Evolutionary conservation across 2,888 invertebrate species (phyloP).

Genomic region (Eristalis pertinax): DNA sequence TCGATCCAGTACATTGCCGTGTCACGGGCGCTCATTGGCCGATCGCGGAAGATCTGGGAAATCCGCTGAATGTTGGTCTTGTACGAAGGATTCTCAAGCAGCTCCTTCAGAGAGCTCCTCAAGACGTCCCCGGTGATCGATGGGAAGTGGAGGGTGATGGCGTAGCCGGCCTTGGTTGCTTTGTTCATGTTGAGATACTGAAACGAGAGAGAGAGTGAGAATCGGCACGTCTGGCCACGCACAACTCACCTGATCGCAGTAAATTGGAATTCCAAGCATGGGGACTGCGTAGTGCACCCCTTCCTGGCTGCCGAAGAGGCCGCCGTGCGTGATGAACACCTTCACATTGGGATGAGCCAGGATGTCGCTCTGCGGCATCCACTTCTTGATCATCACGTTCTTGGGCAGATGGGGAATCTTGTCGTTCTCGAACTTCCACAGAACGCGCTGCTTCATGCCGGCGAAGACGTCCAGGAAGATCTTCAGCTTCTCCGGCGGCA

Average conservation of each 20-base stretch:
- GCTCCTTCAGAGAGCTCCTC: slow-evolving; percentile 76
- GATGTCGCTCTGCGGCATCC: slow-evolving; percentile 83
- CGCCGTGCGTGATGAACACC: slow-evolving; percentile 82
- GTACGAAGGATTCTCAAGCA: slow-evolving; percentile 80
- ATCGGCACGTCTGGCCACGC: background rate
- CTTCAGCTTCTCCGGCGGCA: slow-evolving; percentile 79
- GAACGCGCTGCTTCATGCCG: slow-evolving; percentile 80
- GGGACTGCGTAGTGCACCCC: slow-evolving; percentile 81
- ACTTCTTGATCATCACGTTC: slow-evolving; percentile 82
- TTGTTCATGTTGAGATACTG: slow-evolving; percentile 80
- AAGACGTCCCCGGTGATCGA: slow-evolving; percentile 77
- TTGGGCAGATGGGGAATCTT: slow-evolving; percentile 78
- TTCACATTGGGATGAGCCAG: slow-evolving; percentile 81
- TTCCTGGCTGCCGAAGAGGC: slow-evolving; percentile 81
- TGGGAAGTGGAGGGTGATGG: slow-evolving; percentile 78
- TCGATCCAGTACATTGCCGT: slow-evolving; percentile 82
- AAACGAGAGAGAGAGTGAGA: slow-evolving; percentile 62
- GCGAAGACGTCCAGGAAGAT: slow-evolving; percentile 81
- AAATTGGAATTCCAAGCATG: slow-evolving; percentile 82
- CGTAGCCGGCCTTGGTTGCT: slow-evolving; percentile 79
- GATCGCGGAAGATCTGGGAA: slow-evolving; percentile 80
- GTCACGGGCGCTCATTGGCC: slow-evolving; percentile 78
- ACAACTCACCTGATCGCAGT: slow-evolving; percentile 80
- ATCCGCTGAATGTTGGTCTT: slow-evolving; percentile 77
- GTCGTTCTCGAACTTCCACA: slow-evolving; percentile 83